These are phyloP conservation scores for Melieria omissa DNA, from an alignment of 2,888 invertebrate species.

Conservation along the genomic window DNA sequence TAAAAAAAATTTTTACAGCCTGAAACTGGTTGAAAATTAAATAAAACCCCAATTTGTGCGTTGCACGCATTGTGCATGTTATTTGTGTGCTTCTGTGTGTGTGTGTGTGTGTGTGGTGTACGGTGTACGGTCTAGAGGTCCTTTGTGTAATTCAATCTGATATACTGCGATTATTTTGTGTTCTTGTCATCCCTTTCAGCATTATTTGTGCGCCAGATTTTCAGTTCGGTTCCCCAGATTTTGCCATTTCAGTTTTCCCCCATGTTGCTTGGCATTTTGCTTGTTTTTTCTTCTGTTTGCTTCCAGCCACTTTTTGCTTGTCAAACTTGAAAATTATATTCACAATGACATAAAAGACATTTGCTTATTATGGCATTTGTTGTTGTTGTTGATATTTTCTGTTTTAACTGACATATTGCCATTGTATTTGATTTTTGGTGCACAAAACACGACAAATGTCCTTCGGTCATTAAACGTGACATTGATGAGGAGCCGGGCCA, in stretches of 20 bases:
- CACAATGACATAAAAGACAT: slow-evolving; percentile 13
- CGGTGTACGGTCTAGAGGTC: not conserved
- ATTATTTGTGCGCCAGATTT: no score
- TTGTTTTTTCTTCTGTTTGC: not conserved
- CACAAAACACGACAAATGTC: slow-evolving; percentile 7
- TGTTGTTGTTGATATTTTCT: not conserved
- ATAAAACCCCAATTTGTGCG: slow-evolving; percentile 9
- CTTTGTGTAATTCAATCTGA: slow-evolving; percentile 17
- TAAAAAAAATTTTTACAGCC: not conserved
- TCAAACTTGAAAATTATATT: slow-evolving; percentile 7
- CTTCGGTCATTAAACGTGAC: slow-evolving; percentile 25
- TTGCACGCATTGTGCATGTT: not conserved
- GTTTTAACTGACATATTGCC: slow-evolving; percentile 10
- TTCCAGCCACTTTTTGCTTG: not conserved
- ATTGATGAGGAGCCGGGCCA: slow-evolving; percentile 13
- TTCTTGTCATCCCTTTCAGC: not conserved
- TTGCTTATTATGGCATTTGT: slow-evolving; percentile 4
- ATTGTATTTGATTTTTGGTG: slow-evolving; percentile 17
- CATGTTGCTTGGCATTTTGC: not conserved
- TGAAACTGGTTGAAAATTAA: slow-evolving; percentile 16
- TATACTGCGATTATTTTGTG: not conserved
- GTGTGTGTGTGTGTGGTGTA: not conserved
- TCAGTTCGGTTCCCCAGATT: no score
- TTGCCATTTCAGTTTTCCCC: no score
- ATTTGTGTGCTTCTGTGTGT: not conserved